A percentile compares a stretch with the other conserved stretches of the same genome.
Conservation (phyloP, 2,113 vertebrate genomes). For the Promerops cafer region DNA sequence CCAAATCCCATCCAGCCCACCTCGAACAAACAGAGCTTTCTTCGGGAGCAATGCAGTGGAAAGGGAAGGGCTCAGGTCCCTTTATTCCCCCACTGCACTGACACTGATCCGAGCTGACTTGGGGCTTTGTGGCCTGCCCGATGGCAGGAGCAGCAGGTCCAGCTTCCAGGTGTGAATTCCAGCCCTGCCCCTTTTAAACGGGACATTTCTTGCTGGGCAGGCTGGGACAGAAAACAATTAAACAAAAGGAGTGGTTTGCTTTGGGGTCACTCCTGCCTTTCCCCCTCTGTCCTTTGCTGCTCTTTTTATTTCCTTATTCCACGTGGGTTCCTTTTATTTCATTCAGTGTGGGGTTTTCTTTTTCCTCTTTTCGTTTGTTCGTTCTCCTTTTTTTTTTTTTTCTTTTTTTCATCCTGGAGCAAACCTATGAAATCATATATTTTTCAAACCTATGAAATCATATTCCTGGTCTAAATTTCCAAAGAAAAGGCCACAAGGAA, state of each 20-base stretch:
- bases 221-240: not conserved
- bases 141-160: not conserved
- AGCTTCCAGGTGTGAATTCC: conserved; percentile 46
- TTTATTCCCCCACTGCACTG: not conserved
- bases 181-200: not conserved
- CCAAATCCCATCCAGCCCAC: not conserved
- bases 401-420: not conserved
- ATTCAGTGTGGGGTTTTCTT: not conserved
- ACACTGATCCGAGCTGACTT: conserved; percentile 42
- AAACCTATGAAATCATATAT: not conserved
- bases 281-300: not conserved
- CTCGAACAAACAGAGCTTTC: conserved; percentile 42
- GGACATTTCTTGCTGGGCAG: conserved; percentile 1
- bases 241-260: conserved; percentile 6
- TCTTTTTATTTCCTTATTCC: not conserved
- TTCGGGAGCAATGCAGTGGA: conserved; percentile 29
- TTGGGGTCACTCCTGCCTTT: not conserved
- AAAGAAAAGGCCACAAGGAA: not conserved
- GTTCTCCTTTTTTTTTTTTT: not conserved
- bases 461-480: not conserved
- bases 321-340: not conserved
- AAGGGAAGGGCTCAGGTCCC: conserved; percentile 38
- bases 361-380: rapidly evolving
- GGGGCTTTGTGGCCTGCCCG: not conserved
- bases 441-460: not conserved